Evolutionary conservation across 64 coral and sea anemone genomes (phyloP).

Genomic region (Exaiptasia diaphana): DNA sequence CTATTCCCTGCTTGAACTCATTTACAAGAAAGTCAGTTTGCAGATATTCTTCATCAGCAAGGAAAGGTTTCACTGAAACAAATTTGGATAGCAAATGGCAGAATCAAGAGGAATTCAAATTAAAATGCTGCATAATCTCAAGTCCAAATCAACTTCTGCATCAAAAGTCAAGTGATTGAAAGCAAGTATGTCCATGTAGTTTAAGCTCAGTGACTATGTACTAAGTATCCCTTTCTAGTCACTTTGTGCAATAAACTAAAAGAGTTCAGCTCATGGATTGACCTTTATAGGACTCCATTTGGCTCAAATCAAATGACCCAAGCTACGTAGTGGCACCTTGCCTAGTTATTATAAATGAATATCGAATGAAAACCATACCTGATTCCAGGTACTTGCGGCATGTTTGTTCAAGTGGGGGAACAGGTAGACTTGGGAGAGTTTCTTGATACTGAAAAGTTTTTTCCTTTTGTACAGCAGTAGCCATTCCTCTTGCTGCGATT

Average conservation of each 20-base stretch:
- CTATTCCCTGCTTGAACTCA: slow-evolving; percentile 78
- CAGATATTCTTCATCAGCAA: slow-evolving; percentile 67
- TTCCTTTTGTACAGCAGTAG: background rate
- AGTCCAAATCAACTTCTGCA: background rate
- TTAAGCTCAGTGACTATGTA: too few relatives aligned
- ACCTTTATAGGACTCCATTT: too few relatives aligned
- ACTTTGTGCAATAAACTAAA: too few relatives aligned
- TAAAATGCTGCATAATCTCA: background rate
- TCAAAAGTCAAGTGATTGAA: too few relatives aligned
- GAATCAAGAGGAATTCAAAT: background rate
- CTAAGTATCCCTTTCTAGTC: too few relatives aligned
- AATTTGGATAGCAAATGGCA: background rate
- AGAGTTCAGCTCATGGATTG: too few relatives aligned
- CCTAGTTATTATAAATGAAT: too few relatives aligned
- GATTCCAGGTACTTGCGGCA: slow-evolving; percentile 87
- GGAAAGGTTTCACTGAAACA: slow-evolving; percentile 73
- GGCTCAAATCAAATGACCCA: too few relatives aligned
- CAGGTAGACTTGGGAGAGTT: slow-evolving; percentile 72
- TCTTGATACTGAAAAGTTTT: slow-evolving; percentile 83
- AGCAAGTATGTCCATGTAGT: too few relatives aligned
- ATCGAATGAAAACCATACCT: too few relatives aligned
- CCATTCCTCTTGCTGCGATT: too few relatives aligned
- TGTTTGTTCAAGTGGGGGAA: slow-evolving; percentile 71
- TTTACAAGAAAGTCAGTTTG: slow-evolving; percentile 78
- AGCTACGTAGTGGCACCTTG: too few relatives aligned